A percentile compares a stretch with the other conserved stretches of the same genome.
These are phyloP conservation scores for Cryptophagus acutangulus DNA, from an alignment of 2,888 invertebrate genomes.

Conservation along the genomic window DNA sequence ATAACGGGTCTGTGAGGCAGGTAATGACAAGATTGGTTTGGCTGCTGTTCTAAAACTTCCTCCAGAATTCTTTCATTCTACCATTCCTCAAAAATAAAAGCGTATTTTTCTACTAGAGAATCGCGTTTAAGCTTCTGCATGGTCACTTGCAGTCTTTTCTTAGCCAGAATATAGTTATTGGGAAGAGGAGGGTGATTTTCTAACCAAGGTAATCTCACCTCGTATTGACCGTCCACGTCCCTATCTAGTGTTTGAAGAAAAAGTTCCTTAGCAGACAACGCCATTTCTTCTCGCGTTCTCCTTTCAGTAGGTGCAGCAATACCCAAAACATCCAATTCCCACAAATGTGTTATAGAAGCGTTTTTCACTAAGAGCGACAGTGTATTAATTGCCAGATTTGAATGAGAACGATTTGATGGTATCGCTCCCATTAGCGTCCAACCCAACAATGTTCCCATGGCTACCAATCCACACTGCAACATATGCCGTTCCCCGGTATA, in stretches of 20 bases:
- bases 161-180: slow-evolving; percentile 27
- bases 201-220: slow-evolving; percentile 19
- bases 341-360: slow-evolving; percentile 8
- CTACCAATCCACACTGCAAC: slow-evolving; percentile 16
- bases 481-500: slow-evolving; percentile 6
- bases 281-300: slow-evolving; percentile 8
- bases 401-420: background rate
- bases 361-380: slow-evolving; percentile 7
- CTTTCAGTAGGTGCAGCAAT: slow-evolving; percentile 14
- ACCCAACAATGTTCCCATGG: slow-evolving; percentile 7
- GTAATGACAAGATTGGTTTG: too few relatives aligned
- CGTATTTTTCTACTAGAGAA: slow-evolving; percentile 24
- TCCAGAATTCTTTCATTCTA: slow-evolving; percentile 16
- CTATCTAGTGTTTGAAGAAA: slow-evolving; percentile 16
- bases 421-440: slow-evolving; percentile 11
- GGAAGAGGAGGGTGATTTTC: slow-evolving; percentile 30
- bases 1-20: slow-evolving; percentile 31
- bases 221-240: slow-evolving; percentile 18
- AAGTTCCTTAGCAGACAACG: slow-evolving; percentile 9
- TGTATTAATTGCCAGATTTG: background rate
- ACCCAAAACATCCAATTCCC: slow-evolving; percentile 14
- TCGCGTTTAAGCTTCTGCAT: slow-evolving; percentile 24
- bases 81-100: slow-evolving; percentile 31
- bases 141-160: slow-evolving; percentile 27
- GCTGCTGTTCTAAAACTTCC: background rate